phyloP scores from a whole-genome alignment of 2,888 invertebrate species.

The Furcula furcula region DNA sequence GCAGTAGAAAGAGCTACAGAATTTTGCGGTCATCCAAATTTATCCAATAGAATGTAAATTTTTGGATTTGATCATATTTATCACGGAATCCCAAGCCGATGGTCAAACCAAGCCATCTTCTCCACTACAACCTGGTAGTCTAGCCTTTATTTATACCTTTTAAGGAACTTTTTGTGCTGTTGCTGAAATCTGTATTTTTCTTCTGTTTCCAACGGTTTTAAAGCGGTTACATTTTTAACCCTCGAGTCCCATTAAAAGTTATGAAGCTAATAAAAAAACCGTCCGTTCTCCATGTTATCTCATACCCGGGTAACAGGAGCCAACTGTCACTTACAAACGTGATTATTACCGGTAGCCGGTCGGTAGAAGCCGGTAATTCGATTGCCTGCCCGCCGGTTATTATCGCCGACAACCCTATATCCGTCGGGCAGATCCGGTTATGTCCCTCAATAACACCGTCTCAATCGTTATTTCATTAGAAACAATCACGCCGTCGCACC shows the following conservation, averaged over 20 bases:
- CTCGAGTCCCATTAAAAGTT: conserved; percentile 30
- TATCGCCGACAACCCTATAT: conserved; percentile 53
- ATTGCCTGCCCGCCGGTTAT: conserved; percentile 55
- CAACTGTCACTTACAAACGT: conserved; percentile 41
- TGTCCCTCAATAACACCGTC: conserved; percentile 43
- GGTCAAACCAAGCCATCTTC: too few relatives aligned
- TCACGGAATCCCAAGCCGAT: too few relatives aligned
- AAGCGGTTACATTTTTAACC: too few relatives aligned
- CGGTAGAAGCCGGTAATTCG: conserved; percentile 48
- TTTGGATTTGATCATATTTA: too few relatives aligned
- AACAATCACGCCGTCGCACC: conserved; percentile 8
- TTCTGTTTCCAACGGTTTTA: too few relatives aligned
- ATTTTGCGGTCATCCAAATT: too few relatives aligned
- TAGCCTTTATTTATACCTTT: too few relatives aligned
- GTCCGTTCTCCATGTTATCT: conserved; percentile 18
- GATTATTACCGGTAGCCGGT: conserved; percentile 40
- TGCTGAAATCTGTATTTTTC: too few relatives aligned
- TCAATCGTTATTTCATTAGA: conserved; percentile 43
- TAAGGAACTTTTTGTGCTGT: too few relatives aligned
- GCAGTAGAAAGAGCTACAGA: too few relatives aligned
- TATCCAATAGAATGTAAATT: too few relatives aligned
- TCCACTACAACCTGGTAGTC: too few relatives aligned
- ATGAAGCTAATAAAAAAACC: conserved; percentile 33
- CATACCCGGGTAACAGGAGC: conserved; percentile 17
- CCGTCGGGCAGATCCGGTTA: conserved; percentile 52